Evolutionary conservation across 2,113 vertebrate species (phyloP).

Genomic region (Oncorhynchus keta): DNA sequence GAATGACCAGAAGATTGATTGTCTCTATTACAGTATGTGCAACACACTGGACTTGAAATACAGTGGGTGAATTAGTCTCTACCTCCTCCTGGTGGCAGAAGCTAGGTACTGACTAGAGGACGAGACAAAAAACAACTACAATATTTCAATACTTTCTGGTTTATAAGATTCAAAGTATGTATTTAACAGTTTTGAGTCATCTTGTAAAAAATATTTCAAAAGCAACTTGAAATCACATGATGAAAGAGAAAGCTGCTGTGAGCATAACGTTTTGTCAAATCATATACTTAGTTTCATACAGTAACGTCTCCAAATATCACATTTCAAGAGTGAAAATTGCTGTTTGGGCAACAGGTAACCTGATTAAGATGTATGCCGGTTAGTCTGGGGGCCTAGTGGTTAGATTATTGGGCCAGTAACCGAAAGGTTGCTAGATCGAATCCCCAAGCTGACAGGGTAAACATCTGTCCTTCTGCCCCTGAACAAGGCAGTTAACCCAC

Average conservation of each 20-base stretch:
- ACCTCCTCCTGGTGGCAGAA: slow-evolving; percentile 38
- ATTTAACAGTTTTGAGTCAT: not conserved
- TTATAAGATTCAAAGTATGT: not conserved
- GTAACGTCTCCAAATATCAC: too few relatives aligned
- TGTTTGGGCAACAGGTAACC: too few relatives aligned
- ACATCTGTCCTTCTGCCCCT: too few relatives aligned
- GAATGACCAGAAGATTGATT: not conserved
- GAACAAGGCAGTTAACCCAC: too few relatives aligned
- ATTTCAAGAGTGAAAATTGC: too few relatives aligned
- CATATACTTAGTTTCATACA: too few relatives aligned
- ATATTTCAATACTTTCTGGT: not conserved
- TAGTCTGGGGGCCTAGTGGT: too few relatives aligned
- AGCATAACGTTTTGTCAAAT: too few relatives aligned
- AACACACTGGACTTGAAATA: not conserved
- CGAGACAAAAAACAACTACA: not conserved
- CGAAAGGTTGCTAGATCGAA: too few relatives aligned
- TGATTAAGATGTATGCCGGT: not conserved
- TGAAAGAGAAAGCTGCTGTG: too few relatives aligned
- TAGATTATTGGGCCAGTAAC: too few relatives aligned
- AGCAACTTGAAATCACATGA: not conserved
- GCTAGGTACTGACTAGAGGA: slow-evolving; percentile 12
- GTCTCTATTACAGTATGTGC: not conserved
- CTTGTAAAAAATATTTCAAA: not conserved
- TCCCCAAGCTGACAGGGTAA: too few relatives aligned
- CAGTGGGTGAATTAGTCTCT: slow-evolving; percentile 19